Base-by-base conservation (phyloP, 2,888 invertebrate genomes). In the Polia nebulosa region DNA sequence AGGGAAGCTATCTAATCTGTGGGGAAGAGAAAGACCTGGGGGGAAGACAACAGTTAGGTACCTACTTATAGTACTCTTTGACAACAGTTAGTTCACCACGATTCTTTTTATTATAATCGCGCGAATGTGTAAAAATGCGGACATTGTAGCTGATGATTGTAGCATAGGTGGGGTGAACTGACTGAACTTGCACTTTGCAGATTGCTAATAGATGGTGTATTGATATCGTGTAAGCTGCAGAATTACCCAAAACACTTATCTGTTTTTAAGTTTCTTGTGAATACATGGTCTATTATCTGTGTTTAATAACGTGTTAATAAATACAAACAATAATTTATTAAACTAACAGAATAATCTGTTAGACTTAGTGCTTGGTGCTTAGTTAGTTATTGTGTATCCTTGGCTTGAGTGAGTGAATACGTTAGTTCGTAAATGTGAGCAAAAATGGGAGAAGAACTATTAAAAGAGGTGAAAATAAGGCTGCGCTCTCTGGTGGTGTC, bases 401-500 rank as follows among this genome's bases (percentile, higher is more conserved):
- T n/a, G n/a, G n/a, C n/a, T 36, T 27, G 17, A n/a, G 47, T 39
- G 17, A 32, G 11, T 58, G 47, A 32, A 11, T 32, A 44, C 3
- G 13, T 34, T 17, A 25, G 15, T 20, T 73, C 11, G 6, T 32
- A 22, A 52, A 7, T 39, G 11, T 44, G 1, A 41, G 49, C 67
- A 69, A 88, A 52, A 11, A 93, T 94, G 94, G 93, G 88, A 22
- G 85, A 87, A 29, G 93, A 94, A 61, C 9, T 60, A 52, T 47
- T 95, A 20, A 85, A 86, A 25, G 81, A 90, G 57, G 68, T 95
- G 63, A 95, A 95, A 83, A 80, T 86, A 25, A 84, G 86, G 76
- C 84, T 95, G 63, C 88, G 92, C 15, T 92, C 95, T 20, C 84
- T 95, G 72, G 95, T 94, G 78, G 94, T 95, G 73, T 95, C 95